Percentiles rank a stretch among this genome's conserved stretches.
Evolutionary conservation across 2,888 invertebrate genomes (phyloP).

Genomic region (Cantharis flavilabris): DNA sequence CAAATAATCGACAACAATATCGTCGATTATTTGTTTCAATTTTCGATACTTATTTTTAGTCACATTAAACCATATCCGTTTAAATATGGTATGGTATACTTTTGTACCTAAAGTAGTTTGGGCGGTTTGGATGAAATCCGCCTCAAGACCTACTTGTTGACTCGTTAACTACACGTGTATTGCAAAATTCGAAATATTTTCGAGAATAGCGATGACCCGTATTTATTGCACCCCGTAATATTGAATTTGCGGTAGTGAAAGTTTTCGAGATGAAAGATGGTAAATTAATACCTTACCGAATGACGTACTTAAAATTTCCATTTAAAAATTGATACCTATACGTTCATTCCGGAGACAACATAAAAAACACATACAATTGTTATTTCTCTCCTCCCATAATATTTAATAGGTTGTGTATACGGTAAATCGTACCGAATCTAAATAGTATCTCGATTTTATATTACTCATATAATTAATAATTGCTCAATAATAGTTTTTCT

Average conservation of each 20-base stretch:
- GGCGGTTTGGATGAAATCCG: conserved; percentile 30
- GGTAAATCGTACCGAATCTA: not conserved
- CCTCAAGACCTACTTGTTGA: conserved; percentile 28
- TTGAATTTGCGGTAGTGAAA: not conserved
- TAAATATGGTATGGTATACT: conserved; percentile 21
- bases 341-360: not conserved
- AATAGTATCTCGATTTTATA: too few species aligned
- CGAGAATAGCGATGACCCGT: not conserved
- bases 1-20: not conserved
- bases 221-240: not conserved
- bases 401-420: not conserved
- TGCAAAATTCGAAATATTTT: not conserved
- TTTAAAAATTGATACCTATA: not conserved
- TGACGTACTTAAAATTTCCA: not conserved
- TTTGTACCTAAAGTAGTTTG: conserved; percentile 21
- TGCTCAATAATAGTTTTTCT: too few species aligned
- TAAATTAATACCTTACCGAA: not conserved
- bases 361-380: not conserved
- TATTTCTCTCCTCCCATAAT: not conserved
- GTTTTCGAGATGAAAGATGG: not conserved
- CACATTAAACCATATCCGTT: conserved; percentile 7
- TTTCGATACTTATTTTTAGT: not conserved
- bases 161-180: conserved; percentile 9
- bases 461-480: too few species aligned
- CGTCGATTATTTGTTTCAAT: not conserved